Conservation (phyloP, 2,888 invertebrate genomes). For the Limnephilus lunatus region DNA sequence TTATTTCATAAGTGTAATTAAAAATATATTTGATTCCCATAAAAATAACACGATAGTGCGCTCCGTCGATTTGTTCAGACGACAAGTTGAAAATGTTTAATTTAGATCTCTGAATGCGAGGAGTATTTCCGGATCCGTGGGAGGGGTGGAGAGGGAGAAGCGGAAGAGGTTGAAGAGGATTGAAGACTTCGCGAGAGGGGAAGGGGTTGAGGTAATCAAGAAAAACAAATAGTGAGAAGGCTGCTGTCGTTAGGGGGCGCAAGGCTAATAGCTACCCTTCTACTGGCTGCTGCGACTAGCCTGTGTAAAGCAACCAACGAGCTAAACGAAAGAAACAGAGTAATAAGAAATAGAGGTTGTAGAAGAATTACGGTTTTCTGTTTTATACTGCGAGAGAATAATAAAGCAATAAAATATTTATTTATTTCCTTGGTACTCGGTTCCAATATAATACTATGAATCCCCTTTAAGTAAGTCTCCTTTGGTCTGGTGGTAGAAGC, state of each 20-base stretch:
- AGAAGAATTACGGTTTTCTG: no score
- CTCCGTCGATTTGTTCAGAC: neutral
- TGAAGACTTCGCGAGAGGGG: neutral
- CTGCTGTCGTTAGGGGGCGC: neutral
- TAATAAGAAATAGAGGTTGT: neutral
- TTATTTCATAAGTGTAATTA: neutral
- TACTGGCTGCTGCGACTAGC: neutral
- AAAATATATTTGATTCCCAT: neutral
- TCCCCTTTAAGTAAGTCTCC: no score
- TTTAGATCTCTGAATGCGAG: neutral
- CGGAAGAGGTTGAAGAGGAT: neutral
- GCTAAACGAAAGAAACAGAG: neutral
- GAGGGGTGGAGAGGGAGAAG: neutral
- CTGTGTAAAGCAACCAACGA: neutral
- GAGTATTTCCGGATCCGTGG: neutral
- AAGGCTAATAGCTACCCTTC: neutral
- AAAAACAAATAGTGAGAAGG: constrained; percentile 2
- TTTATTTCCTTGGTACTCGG: no score
- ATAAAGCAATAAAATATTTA: no score
- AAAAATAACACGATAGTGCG: neutral
- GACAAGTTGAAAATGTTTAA: neutral
- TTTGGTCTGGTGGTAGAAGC: no score
- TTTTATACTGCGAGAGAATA: no score
- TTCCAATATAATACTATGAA: no score
- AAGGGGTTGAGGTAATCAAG: neutral